A percentile compares a stretch with the other conserved stretches of the same genome.
These are phyloP conservation scores for mouse (Mus musculus) DNA, from an alignment of 2,113 vertebrate genomes.

Conservation along the genomic window GRCm39 chr19:19308501-19309000, in stretches of 20 bases:
- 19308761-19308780: background rate
- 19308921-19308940: background rate
- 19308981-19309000: background rate
- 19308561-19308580: background rate
- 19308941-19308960: background rate
- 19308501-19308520: background rate
- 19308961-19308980: background rate
- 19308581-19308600: background rate
- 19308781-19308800: background rate
- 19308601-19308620: background rate
- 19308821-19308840: background rate
- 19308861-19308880: background rate
- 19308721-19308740: background rate
- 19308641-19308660: background rate
- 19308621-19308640: background rate
- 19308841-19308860: background rate
- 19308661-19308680: background rate
- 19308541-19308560: background rate
- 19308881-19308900: background rate
- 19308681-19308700: background rate
- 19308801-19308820: background rate
- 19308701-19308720: background rate
- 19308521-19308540: background rate
- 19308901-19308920: background rate
- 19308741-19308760: background rate